A percentile compares a stretch with the other conserved stretches of the same genome.
Evolutionary conservation across 1,140 invertebrate genomes (phyloP).

Genomic region (Aradophagus sp.): DNA sequence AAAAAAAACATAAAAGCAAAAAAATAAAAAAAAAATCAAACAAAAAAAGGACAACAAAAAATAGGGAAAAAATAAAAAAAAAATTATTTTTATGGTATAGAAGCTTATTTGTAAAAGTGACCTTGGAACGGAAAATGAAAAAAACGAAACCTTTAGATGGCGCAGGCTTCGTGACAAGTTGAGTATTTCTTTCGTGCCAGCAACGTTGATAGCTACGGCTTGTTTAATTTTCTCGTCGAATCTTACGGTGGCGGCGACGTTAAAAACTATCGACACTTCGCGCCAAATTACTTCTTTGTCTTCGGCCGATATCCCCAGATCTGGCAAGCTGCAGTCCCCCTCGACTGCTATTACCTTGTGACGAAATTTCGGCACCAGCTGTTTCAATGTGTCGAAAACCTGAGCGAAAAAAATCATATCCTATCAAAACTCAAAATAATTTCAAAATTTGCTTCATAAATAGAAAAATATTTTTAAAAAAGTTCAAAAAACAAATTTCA

Average conservation of each 20-base stretch:
- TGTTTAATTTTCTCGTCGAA: slow-evolving; percentile 88
- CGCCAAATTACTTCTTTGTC: slow-evolving; percentile 78
- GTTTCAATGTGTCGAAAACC: slow-evolving; percentile 67
- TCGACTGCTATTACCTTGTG: slow-evolving; percentile 78
- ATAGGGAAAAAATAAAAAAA: too few species aligned
- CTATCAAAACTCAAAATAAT: background rate
- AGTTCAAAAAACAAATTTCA: too few species aligned
- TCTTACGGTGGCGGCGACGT: slow-evolving; percentile 89
- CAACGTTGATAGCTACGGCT: slow-evolving; percentile 78
- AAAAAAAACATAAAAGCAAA: too few species aligned
- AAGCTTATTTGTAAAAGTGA: too few species aligned
- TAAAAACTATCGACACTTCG: slow-evolving; percentile 86
- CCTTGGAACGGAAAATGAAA: too few species aligned
- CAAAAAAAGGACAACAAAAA: too few species aligned
- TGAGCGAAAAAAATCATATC: slow-evolving; percentile 32
- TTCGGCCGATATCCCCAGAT: slow-evolving; percentile 77
- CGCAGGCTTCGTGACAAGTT: slow-evolving; percentile 77
- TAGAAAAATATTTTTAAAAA: background rate
- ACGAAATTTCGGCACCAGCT: slow-evolving; percentile 67
- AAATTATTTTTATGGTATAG: too few species aligned
- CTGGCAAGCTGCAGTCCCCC: slow-evolving; percentile 79
- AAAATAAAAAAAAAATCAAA: too few species aligned
- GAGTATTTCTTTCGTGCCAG: slow-evolving; percentile 77
- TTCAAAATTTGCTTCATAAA: too few species aligned
- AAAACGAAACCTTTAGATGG: slow-evolving; percentile 80